A percentile compares a stretch with the other conserved stretches of the same genome.
Evolutionary conservation across 1,140 invertebrate species (phyloP).

Genomic region (Conopomorpha cramerella): DNA sequence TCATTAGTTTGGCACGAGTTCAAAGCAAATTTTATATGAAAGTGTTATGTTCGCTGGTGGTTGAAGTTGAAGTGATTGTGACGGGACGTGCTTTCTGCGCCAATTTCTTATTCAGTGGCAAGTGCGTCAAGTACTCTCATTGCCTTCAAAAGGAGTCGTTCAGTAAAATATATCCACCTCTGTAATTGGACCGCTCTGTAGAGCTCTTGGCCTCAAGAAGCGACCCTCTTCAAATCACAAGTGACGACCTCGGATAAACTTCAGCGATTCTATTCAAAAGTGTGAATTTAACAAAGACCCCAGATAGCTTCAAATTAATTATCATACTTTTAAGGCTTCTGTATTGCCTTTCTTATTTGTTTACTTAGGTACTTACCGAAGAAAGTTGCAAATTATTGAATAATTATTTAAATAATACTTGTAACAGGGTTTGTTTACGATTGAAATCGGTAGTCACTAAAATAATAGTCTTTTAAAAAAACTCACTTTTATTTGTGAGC

Average conservation of each 20-base stretch:
- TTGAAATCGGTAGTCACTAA: no score
- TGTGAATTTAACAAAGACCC: neutral
- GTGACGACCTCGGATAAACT: constrained; percentile 15
- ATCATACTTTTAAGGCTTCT: neutral
- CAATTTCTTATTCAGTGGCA: neutral
- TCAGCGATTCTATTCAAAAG: constrained; percentile 8
- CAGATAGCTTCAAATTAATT: neutral
- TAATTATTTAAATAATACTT: neutral
- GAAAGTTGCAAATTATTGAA: neutral
- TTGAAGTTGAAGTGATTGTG: no score
- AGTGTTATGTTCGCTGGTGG: no score
- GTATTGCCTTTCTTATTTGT: neutral
- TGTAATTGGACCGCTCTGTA: constrained; percentile 41
- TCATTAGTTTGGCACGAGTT: neutral
- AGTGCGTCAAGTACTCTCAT: neutral
- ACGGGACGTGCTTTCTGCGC: no score
- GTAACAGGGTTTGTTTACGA: no score
- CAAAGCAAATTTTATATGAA: no score
- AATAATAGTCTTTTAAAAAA: neutral
- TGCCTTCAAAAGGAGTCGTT: neutral
- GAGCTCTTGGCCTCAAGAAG: constrained; percentile 22
- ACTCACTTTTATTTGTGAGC: neutral
- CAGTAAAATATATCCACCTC: constrained; percentile 10
- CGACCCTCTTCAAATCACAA: constrained; percentile 33
- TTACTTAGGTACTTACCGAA: neutral